phyloP scores from a whole-genome alignment of 2,797 vertebrate species.

The Zalophus californianus region DNA sequence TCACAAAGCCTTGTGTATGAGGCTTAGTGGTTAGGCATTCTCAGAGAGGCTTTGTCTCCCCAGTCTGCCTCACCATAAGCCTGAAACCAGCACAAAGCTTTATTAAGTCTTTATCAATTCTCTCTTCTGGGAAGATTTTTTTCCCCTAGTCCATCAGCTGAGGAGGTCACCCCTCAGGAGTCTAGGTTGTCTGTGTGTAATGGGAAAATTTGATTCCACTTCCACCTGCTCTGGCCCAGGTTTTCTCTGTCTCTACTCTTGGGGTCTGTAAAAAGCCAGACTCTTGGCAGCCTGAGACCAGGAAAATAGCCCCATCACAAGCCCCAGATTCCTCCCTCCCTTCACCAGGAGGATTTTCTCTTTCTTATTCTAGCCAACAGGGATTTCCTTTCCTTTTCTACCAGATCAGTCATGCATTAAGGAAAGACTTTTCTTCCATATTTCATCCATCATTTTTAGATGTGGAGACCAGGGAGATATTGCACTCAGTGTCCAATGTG shows the following conservation, averaged over 20 bases:
- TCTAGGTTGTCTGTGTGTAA: neutral
- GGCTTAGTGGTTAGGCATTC: neutral
- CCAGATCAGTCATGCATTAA: neutral
- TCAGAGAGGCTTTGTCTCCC: neutral
- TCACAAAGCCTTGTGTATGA: neutral
- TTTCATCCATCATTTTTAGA: neutral
- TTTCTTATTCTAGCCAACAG: neutral
- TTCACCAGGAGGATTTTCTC: neutral
- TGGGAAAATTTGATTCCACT: neutral
- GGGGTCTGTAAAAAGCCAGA: neutral
- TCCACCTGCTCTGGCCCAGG: neutral
- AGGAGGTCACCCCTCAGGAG: neutral
- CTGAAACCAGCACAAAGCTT: neutral
- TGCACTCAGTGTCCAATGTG: accelerated
- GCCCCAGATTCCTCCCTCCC: neutral
- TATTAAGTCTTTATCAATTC: neutral
- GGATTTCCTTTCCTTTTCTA: neutral
- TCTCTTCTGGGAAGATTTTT: neutral
- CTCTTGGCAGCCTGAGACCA: neutral
- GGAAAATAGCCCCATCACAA: neutral
- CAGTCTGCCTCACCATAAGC: no score
- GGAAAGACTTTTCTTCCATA: neutral
- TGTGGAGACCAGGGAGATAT: neutral
- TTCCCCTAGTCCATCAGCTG: neutral
- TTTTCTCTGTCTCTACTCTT: neutral